Conservation (phyloP, 2,888 invertebrate species). For the Chaetoderma sp. region DNA sequence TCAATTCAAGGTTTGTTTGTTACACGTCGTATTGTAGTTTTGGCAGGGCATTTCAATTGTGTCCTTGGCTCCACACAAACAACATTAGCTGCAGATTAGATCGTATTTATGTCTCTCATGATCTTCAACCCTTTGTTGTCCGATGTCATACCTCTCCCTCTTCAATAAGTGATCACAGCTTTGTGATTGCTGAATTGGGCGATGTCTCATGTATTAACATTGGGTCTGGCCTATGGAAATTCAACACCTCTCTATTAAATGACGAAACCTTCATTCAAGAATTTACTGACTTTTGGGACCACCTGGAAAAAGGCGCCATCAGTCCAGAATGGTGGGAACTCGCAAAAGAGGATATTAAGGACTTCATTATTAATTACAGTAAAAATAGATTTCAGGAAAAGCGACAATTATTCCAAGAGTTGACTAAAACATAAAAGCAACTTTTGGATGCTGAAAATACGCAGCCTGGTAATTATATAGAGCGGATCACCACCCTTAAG, state of each 20-base stretch:
- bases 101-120: conserved; percentile 5
- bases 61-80: no score
- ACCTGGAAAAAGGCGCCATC: no score
- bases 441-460: no score
- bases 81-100: no score
- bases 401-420: no score
- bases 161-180: conserved; percentile 5
- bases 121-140: not conserved
- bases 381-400: no score
- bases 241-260: not conserved
- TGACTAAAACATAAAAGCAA: no score
- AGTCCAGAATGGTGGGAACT: no score
- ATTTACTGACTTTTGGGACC: not conserved
- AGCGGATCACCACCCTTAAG: no score
- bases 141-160: not conserved
- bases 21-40: conserved; percentile 1
- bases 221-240: conserved; percentile 10
- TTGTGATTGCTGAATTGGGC: not conserved
- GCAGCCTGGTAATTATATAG: no score
- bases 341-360: no score
- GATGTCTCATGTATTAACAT: not conserved
- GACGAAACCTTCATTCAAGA: not conserved
- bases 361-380: no score
- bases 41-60: conserved; percentile 16
- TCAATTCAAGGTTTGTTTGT: not conserved